Base-by-base conservation (phyloP, 2,113 vertebrate genomes). In the Nycticorax nycticorax region DNA sequence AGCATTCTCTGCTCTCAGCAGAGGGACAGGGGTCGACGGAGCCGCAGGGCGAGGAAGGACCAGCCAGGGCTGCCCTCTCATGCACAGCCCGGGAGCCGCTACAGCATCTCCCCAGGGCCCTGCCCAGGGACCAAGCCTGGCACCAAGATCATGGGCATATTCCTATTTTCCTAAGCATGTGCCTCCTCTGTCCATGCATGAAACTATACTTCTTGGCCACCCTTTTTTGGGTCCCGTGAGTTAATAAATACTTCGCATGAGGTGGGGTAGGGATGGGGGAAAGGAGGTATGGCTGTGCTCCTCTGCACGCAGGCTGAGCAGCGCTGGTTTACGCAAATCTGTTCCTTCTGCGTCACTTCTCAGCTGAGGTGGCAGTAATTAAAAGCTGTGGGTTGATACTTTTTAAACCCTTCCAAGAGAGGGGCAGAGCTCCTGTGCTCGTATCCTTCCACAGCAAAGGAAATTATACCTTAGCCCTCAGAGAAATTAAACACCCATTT, bases 1-100 rank as follows among this genome's bases (percentile, higher is more conserved):
- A 69, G 10, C 26, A 56, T 77, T 43, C 27, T 63, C n/a, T 4
- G 7, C 10, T 45, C 35, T 66, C 17, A 33, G 45, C 5, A 57
- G 30, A 26, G 12, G 28, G 17, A 62, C 1, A 6, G 39, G 62
- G 50, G 55, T 32, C 4, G 5, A 69, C 22, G 28, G 23, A 85
- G 28, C 17, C 8, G 0, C 7, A 33, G 27, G 33, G n/a, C 52
- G 22, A 81, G 39, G 37, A 85, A 28, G 35, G 10, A 32, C 17
- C 0, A 2, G n/a, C 37, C 85, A 77, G 60, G 55, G 39, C 50
- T 78, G n/a, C 9, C 15, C 45, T n/a, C 22, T 64, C 48, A 52
- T 2, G 1, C 39, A 37, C 37, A 64, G 48, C 59, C 10, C 3
- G 0, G n/a, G 18, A 50, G 21, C 33, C 0, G 4, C 9, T 41